Percentiles rank a stretch among this genome's conserved stretches.
Conservation (phyloP, 64 coral and sea anemone genomes). For the Stichodactyla helianthus region DNA sequence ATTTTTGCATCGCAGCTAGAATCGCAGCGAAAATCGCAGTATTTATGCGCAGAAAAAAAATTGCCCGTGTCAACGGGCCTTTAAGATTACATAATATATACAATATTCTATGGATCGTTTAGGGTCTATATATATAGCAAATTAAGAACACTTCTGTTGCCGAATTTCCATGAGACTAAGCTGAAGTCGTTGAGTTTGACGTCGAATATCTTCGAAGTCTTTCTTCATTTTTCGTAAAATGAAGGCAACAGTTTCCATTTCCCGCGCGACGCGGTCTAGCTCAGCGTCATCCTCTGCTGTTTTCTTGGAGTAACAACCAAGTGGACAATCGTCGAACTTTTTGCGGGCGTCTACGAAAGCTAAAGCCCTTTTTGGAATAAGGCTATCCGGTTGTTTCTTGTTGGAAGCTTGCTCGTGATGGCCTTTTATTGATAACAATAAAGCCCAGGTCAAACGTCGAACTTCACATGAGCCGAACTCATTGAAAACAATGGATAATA, state of each 20-base stretch:
- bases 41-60: no score
- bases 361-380: background rate
- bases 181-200: background rate
- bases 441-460: no score
- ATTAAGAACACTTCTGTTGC: background rate
- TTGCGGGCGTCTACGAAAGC: background rate
- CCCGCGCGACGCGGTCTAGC: background rate
- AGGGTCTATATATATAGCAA: no score
- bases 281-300: background rate
- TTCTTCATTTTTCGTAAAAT: slow-evolving; percentile 19
- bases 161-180: background rate
- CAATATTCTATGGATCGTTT: no score
- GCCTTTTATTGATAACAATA: no score
- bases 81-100: no score
- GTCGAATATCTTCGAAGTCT: slow-evolving; percentile 4
- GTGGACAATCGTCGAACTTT: background rate
- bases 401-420: background rate
- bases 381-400: background rate
- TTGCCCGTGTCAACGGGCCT: no score
- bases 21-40: no score
- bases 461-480: no score
- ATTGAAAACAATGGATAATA: no score
- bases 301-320: background rate
- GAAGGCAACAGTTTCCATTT: background rate
- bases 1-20: no score